Evolutionary conservation across 2,113 vertebrate genomes (phyloP).

Genomic region (Anhinga rufa): DNA sequence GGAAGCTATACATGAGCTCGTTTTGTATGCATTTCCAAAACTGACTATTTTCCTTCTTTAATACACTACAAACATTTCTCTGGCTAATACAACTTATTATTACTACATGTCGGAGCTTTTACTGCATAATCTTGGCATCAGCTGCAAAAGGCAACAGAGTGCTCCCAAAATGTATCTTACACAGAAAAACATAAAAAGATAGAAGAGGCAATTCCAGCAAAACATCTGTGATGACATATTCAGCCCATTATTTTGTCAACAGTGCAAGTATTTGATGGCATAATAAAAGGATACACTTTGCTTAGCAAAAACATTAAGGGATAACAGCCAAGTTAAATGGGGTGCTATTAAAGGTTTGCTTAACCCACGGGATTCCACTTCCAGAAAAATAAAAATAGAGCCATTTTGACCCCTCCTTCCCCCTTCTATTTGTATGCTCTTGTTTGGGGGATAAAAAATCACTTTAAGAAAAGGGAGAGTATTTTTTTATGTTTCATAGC

Average conservation of each 20-base stretch:
- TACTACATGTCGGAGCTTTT: constrained; percentile 5
- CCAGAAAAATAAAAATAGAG: constrained; percentile 28
- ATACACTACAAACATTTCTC: constrained; percentile 40
- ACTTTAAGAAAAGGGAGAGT: not conserved
- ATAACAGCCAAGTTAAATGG: constrained; percentile 14
- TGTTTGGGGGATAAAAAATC: not conserved
- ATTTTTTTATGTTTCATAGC: not conserved
- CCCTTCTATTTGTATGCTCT: not conserved
- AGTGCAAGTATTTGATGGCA: constrained; percentile 41
- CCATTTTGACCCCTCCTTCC: not conserved
- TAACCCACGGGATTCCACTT: constrained; percentile 4
- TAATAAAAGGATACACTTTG: constrained; percentile 52
- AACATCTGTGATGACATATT: constrained; percentile 56
- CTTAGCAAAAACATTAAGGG: constrained; percentile 34
- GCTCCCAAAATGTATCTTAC: constrained; percentile 42
- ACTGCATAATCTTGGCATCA: constrained; percentile 30
- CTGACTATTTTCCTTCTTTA: constrained; percentile 12
- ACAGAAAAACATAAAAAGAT: constrained; percentile 1
- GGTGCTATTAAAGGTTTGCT: constrained; percentile 35
- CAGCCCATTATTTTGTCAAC: constrained; percentile 57
- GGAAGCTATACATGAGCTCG: not conserved
- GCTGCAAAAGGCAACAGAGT: constrained; percentile 12
- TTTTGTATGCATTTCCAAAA: constrained; percentile 14
- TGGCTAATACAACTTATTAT: constrained; percentile 41
- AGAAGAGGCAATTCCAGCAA: constrained; percentile 44